Evolutionary conservation across 2,113 vertebrate genomes (phyloP).

Genomic region (Hemiprocne comata): DNA sequence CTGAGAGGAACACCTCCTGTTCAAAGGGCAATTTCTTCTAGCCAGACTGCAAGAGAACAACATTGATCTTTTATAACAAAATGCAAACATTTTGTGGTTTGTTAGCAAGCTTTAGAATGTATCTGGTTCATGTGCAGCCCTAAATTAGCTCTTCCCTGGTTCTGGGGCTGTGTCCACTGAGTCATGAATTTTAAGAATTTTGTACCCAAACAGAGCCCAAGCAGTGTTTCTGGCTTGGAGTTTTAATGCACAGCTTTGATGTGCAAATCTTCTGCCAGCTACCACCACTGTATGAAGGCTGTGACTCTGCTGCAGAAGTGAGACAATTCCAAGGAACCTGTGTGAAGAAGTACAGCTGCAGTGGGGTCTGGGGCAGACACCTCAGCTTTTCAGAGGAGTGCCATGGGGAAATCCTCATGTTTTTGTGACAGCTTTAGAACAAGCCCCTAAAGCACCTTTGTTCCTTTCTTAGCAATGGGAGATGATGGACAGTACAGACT

Average conservation of each 20-base stretch:
- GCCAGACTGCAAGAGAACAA: neutral
- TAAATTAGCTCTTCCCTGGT: neutral
- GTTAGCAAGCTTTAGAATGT: neutral
- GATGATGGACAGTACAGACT: neutral
- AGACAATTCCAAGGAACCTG: neutral
- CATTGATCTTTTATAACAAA: neutral
- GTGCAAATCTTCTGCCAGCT: neutral
- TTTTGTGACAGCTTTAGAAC: neutral
- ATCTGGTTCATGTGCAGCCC: neutral
- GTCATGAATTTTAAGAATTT: neutral
- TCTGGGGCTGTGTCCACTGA: fast-evolving
- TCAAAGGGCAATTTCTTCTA: neutral
- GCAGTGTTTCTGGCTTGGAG: neutral
- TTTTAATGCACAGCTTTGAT: neutral
- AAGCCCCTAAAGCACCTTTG: neutral
- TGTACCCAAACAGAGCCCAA: neutral
- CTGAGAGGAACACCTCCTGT: neutral
- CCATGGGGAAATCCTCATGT: fast-evolving
- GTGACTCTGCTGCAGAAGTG: neutral
- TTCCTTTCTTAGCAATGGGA: neutral
- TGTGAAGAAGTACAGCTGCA: neutral
- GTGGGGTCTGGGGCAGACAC: fast-evolving
- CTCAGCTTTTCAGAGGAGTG: neutral
- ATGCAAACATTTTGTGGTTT: fast-evolving
- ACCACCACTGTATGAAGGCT: neutral